Evolutionary conservation across 1,140 invertebrate species (phyloP), one percentile per base, ranked within the genome.

Genomic region (Lepeophtheirus salmonis): DNA sequence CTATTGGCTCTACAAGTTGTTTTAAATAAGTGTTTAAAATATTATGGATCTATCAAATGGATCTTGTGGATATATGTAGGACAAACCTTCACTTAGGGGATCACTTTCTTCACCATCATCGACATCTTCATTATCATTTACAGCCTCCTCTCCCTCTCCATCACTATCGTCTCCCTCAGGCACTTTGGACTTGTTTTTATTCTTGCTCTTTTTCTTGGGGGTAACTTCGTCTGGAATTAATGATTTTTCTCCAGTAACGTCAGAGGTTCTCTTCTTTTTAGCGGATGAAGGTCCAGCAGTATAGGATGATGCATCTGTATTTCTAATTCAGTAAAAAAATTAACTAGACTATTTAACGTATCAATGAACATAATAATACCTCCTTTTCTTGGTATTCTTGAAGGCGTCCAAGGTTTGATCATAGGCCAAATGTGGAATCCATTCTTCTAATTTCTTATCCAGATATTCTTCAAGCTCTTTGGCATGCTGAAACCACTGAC

Each of bases 391-490:
- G 16, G 3, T 50, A 2, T 50, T 50, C 49, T 50, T 50, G 3
- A 17, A 17, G 16, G 16, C 20, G 49, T 10, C 49, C 49, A 50
- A 50, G 10, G 49, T 50, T 50, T 50, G 16, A 50, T 54, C 52
- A 16, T 54, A 54, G 21, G 52, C 52, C 18, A 18, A 22, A 3
- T 54, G 17, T 20, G 52, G 52, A 18, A 54, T 17, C 52, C 52
- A 54, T 3, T 4, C n/a, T 22, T 54, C 52, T 14, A 54, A 22
- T 17, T 18, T n/a, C 2, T 22, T 18, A 18, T 59, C 57, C 22
- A 59, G 50, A 20, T 50, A 41, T 16, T 59, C 57, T 23, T 59
- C 57, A 6, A 59, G 23, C 10, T 18, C 23, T 22, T 50, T 59
- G 3, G 30, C 57, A 16, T 59, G 57, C n/a, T 50, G n/a, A 17